phyloP scores from a whole-genome alignment of 2,797 vertebrate genomes.

The Perodicticus potto region DNA sequence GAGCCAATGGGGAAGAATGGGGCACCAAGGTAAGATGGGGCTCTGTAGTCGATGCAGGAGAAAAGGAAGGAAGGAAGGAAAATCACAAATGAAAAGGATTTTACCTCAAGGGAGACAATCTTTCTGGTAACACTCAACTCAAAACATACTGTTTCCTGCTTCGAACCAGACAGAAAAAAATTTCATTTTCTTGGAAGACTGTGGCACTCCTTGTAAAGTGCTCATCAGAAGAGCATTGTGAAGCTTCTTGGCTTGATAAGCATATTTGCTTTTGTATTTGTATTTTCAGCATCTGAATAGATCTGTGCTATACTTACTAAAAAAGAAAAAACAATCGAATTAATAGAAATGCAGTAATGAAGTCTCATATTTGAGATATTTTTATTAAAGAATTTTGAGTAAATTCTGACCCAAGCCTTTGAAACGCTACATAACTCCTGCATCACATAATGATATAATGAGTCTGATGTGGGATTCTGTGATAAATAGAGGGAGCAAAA shows the following conservation, averaged over 20 bases:
- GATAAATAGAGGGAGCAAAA: background rate
- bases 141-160: background rate
- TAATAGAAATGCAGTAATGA: background rate
- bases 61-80: background rate
- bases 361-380: background rate
- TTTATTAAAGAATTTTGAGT: background rate
- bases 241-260: background rate
- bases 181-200: background rate
- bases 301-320: background rate
- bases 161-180: background rate
- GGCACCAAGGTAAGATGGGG: background rate
- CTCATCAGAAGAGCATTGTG: background rate
- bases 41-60: background rate
- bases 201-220: background rate
- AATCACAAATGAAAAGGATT: background rate
- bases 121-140: background rate
- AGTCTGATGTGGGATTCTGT: background rate
- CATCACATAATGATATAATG: background rate
- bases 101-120: background rate
- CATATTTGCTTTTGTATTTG: background rate
- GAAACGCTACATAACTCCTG: background rate
- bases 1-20: background rate
- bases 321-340: background rate
- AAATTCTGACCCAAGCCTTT: constrained; percentile 15
- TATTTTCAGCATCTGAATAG: background rate